phyloP scores from a whole-genome alignment of 2,888 invertebrate genomes.

The Erebia ligea region DNA sequence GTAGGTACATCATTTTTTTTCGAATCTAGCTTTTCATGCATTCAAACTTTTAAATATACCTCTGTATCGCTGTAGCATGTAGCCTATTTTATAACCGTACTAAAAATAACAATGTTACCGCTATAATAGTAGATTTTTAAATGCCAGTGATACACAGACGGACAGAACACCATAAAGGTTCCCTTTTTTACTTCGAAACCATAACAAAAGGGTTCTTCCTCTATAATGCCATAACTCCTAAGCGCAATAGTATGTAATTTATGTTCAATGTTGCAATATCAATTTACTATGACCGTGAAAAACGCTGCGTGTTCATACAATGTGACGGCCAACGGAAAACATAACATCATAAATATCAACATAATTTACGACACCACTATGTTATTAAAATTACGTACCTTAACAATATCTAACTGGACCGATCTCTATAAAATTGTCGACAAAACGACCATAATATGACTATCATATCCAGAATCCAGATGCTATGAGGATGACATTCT shows the following conservation, averaged over 20 bases:
- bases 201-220: neutral
- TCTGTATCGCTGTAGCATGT: no score
- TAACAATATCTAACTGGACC: slow-evolving; percentile 1
- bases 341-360: slow-evolving; percentile 15
- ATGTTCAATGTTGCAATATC: slow-evolving; percentile 4
- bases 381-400: slow-evolving; percentile 2
- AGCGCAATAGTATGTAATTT: neutral
- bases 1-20: no score
- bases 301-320: slow-evolving; percentile 17
- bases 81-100: no score
- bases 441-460: neutral
- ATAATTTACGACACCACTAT: slow-evolving; percentile 1
- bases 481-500: no score
- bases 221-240: neutral
- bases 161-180: no score
- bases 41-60: no score
- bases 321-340: slow-evolving; percentile 26
- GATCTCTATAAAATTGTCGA: neutral
- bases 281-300: slow-evolving; percentile 18
- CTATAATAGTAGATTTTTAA: no score
- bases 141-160: no score
- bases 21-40: no score
- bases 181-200: no score
- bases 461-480: neutral
- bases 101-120: no score